phyloP scores from a whole-genome alignment of 2,113 vertebrate genomes.

The Zosterops pallidus region DNA sequence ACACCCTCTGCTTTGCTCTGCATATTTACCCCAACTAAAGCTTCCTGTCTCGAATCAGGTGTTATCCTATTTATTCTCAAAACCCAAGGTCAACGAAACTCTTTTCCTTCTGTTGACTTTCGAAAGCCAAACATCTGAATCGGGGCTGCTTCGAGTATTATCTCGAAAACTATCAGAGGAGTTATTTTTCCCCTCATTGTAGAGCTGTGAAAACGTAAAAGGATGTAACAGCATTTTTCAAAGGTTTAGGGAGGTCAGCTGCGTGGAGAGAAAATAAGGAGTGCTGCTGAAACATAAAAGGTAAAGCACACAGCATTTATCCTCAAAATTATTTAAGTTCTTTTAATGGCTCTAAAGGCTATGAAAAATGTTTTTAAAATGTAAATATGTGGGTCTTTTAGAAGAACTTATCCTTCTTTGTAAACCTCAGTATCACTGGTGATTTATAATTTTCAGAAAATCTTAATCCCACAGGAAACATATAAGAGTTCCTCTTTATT shows the following conservation, averaged over 20 bases:
- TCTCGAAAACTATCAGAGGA: constrained; percentile 33
- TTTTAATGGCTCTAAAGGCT: constrained; percentile 37
- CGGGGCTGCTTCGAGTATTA: not conserved
- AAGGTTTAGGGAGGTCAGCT: constrained; percentile 34
- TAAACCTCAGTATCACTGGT: constrained; percentile 47
- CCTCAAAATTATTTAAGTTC: constrained; percentile 55
- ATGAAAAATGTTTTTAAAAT: constrained; percentile 55
- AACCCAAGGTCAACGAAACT: constrained; percentile 52
- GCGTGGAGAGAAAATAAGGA: constrained; percentile 30
- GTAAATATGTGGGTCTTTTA: constrained; percentile 38
- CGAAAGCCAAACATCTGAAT: constrained; percentile 45
- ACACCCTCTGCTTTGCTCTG: not conserved
- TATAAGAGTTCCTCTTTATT: constrained; percentile 63
- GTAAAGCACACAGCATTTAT: constrained; percentile 18
- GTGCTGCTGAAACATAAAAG: constrained; percentile 10
- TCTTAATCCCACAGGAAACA: constrained; percentile 65
- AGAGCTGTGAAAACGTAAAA: constrained; percentile 32
- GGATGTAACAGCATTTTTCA: constrained; percentile 43
- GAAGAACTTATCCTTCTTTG: constrained; percentile 51
- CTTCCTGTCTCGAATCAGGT: constrained; percentile 59
- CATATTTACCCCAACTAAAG: constrained; percentile 28
- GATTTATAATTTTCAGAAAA: constrained; percentile 67
- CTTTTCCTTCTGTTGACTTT: constrained; percentile 60
- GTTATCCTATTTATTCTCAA: constrained; percentile 60
- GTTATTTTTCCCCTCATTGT: constrained; percentile 41